Percentiles rank a stretch among this genome's conserved stretches.
Conservation (phyloP, 2,113 vertebrate species). For the Zosterops lateralis region DNA sequence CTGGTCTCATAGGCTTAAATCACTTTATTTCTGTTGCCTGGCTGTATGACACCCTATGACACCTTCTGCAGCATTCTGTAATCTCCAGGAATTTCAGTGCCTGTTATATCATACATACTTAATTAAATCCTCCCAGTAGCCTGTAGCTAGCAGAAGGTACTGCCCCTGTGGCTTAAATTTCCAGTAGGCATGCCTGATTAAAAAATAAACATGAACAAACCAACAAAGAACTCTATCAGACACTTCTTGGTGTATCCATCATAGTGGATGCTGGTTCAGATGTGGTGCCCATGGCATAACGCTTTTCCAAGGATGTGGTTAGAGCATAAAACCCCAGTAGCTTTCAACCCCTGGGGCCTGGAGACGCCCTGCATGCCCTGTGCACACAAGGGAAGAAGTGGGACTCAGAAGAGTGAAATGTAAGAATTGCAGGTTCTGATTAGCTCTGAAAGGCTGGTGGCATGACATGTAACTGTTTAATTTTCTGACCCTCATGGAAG, state of each 20-base stretch:
- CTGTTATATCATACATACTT: not conserved
- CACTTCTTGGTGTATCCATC: not conserved
- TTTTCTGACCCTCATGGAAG: not conserved
- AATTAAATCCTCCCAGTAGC: not conserved
- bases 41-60: not conserved
- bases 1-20: not conserved
- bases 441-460: not conserved
- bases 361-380: not conserved
- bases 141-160: not conserved
- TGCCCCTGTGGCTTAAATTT: not conserved
- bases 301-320: not conserved
- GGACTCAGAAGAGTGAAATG: not conserved
- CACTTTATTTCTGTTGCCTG: not conserved
- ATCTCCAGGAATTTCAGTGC: not conserved
- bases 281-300: rapidly evolving
- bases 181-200: not conserved
- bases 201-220: not conserved
- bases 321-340: not conserved
- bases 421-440: not conserved
- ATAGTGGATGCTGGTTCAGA: not conserved
- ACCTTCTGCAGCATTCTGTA: not conserved
- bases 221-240: not conserved
- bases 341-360: not conserved
- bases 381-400: not conserved
- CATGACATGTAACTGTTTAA: not conserved